Evolutionary conservation across 2,888 invertebrate genomes (phyloP), one percentile per base, ranked within the genome.

Genomic region (Drosophila mimica): DNA sequence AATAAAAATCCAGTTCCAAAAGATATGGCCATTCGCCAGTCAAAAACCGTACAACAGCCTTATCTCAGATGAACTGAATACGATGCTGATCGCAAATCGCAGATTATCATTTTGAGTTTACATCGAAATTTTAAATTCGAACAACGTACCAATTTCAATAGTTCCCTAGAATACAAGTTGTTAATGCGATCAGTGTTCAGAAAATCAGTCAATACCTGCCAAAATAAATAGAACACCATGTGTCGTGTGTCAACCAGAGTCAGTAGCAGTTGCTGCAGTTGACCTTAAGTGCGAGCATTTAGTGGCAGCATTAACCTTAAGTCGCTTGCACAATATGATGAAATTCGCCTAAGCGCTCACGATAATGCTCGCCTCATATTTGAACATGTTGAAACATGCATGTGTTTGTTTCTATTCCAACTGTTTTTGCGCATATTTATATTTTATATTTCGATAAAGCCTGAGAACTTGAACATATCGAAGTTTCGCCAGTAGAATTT

Each of bases 381-480:
- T 25, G 31, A 58, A 49, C 69, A 60, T 76, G 76, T 51, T 15
- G 31, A 49, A 76, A 71, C 76, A 67, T 76, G 79, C 63, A 69
- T 63, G 13, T 13, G 17, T 15, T 60, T 28, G 9, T n/a, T 20
- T 3, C 33, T 63, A 58, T 36, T 54, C 20, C 17, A 52, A 31
- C 20, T 30, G 3, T 34, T 51, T 30, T 4, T 31, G 34, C 31
- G 34, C 38, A 58, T 46, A 33, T 51, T 54, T 30, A 1, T 3
- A 46, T 40, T 43, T 51, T 4, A 36, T 52, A 40, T 49, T 61
- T 48, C 25, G 74, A 74, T 79, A 79, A 79, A 79, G 80, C 80
- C 75, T 78, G 80, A 78, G 77, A 78, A 78, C 77, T 48, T 59
- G 17, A 30, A 58, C 79, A 25, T 78, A 78, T 76, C 74, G 52